These are phyloP conservation scores for Trichonephila clavipes DNA, from an alignment of 1,140 invertebrate genomes.

Conservation along the genomic window DNA sequence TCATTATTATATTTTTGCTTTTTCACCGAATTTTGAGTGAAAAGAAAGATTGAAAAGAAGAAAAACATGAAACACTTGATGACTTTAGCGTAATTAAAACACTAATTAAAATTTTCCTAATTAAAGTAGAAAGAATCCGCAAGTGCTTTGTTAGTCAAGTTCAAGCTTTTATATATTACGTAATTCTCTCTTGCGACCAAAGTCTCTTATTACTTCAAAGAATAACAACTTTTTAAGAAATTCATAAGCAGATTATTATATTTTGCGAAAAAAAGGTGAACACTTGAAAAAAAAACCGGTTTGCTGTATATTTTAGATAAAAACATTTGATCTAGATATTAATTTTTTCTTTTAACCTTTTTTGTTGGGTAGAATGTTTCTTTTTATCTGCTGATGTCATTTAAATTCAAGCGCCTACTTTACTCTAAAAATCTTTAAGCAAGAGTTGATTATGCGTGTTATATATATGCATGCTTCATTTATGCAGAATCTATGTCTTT, in stretches of 20 bases:
- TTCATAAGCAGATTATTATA: constrained; percentile 22
- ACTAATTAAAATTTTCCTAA: constrained; percentile 20
- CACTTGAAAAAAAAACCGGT: not conserved
- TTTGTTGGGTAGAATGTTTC: not conserved
- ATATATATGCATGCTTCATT: too few species aligned
- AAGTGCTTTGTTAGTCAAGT: constrained; percentile 5
- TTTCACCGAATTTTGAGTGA: not conserved
- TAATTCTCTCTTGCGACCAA: not conserved
- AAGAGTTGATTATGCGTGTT: too few species aligned
- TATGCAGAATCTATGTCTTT: too few species aligned
- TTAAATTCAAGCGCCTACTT: not conserved
- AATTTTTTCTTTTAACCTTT: not conserved
- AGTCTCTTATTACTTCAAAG: constrained; percentile 24
- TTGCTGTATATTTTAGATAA: not conserved
- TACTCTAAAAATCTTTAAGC: not conserved
- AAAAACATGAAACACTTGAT: constrained; percentile 1
- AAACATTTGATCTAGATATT: not conserved
- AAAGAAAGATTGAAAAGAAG: constrained; percentile 3
- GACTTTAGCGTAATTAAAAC: constrained; percentile 32
- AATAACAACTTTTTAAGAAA: constrained; percentile 6
- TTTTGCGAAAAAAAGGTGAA: not conserved
- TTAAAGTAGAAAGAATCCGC: constrained; percentile 30
- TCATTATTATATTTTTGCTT: not conserved
- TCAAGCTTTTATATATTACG: not conserved
- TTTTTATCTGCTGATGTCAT: not conserved